Conservation (phyloP, 2,113 vertebrate species). For the Pteruthius melanotis region DNA sequence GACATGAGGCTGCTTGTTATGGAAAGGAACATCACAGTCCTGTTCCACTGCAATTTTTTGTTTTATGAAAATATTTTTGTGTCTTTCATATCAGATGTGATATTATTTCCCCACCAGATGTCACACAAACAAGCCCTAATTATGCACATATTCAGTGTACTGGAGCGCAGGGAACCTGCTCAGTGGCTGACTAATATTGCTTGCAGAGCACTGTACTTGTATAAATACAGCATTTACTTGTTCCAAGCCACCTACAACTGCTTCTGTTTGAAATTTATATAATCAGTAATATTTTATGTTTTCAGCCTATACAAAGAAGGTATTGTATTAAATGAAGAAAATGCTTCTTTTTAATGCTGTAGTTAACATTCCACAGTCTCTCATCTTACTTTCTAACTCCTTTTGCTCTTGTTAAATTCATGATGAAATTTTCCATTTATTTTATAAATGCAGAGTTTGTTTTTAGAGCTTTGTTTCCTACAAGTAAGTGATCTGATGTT, state of each 20-base stretch:
- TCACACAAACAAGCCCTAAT: conserved; percentile 22
- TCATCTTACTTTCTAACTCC: not conserved
- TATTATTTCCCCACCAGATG: conserved; percentile 25
- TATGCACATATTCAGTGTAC: not conserved
- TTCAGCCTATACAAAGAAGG: not conserved
- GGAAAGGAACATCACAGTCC: not conserved
- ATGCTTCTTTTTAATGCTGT: not conserved
- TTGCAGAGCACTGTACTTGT: conserved; percentile 1
- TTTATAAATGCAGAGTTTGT: not conserved
- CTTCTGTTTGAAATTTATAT: conserved; percentile 33
- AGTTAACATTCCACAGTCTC: not conserved
- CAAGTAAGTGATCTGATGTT: not conserved
- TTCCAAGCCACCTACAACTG: conserved; percentile 27
- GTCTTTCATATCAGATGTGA: not conserved
- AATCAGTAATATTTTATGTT: not conserved
- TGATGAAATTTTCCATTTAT: not conserved
- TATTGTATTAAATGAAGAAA: not conserved
- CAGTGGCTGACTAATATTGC: conserved; percentile 26
- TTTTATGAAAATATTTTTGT: conserved; percentile 29
- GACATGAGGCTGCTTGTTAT: not conserved
- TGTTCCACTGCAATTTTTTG: not conserved
- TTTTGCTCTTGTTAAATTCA: not conserved
- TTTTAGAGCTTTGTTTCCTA: not conserved
- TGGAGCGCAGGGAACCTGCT: conserved; percentile 24
- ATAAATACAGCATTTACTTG: conserved; percentile 13